Percentiles rank a stretch among this genome's conserved stretches.
phyloP scores from a whole-genome alignment of 2,888 invertebrate species.

The Sinelater perroti region DNA sequence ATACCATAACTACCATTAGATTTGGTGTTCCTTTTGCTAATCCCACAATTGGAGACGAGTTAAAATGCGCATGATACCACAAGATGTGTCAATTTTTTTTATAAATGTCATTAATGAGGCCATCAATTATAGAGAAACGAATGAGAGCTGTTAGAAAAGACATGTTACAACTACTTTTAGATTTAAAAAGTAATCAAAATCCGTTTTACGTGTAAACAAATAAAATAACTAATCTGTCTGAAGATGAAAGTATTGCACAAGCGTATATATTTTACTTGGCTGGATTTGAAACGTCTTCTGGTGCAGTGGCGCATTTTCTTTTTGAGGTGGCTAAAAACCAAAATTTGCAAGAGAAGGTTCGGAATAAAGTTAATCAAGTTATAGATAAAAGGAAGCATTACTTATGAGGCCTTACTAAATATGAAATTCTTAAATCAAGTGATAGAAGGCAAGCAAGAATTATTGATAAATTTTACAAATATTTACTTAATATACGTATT shows the following conservation, averaged over 20 bases:
- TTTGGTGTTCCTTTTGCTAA: background rate
- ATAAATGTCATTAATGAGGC: conserved; percentile 57
- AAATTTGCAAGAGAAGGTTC: conserved; percentile 58
- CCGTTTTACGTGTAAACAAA: too few relatives aligned
- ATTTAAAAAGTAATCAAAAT: too few relatives aligned
- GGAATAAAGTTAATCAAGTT: conserved; percentile 58
- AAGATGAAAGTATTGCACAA: conserved; percentile 40
- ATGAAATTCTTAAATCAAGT: conserved; percentile 63
- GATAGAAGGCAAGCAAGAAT: conserved; percentile 45
- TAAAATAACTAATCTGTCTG: conserved; percentile 17
- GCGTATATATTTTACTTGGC: conserved; percentile 50
- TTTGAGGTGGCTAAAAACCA: conserved; percentile 63
- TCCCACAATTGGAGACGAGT: conserved; percentile 32
- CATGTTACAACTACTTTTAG: conserved; percentile 62
- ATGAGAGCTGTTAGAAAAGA: conserved; percentile 62
- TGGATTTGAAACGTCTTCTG: conserved; percentile 57
- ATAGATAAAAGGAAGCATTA: conserved; percentile 55
- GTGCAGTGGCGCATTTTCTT: conserved; percentile 59
- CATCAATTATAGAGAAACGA: conserved; percentile 58
- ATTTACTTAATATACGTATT: too few relatives aligned
- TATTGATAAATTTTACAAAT: too few relatives aligned
- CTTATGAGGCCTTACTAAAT: conserved; percentile 61
- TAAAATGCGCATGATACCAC: conserved; percentile 42
- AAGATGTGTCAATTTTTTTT: conserved; percentile 58
- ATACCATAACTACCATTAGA: background rate